phyloP scores from a whole-genome alignment of 2,888 invertebrate genomes.

The Pristionchus arcanus region DNA sequence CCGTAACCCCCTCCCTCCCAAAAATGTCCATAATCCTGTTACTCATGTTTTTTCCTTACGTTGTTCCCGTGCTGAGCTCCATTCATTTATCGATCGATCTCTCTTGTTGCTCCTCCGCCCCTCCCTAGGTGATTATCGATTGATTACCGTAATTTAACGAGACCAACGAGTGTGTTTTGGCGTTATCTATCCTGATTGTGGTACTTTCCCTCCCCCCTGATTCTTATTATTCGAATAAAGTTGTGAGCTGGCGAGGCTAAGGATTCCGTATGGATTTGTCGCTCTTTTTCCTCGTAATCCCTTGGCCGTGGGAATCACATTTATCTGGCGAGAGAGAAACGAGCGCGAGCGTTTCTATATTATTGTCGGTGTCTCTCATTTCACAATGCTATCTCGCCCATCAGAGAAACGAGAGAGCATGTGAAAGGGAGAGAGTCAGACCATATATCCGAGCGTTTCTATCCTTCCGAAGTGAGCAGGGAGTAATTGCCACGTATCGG shows the following conservation, averaged over 20 bases:
- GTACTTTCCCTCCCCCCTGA: not conserved
- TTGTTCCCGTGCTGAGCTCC: conserved; percentile 9
- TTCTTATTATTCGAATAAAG: not conserved
- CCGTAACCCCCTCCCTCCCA: not conserved
- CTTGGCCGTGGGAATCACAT: conserved; percentile 45
- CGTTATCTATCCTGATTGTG: not conserved
- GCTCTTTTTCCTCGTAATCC: not conserved
- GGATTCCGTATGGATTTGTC: not conserved
- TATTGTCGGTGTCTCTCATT: not conserved
- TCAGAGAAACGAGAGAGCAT: not conserved
- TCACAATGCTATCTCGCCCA: not conserved
- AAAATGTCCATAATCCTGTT: conserved; percentile 25
- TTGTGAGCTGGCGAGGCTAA: conserved; percentile 19
- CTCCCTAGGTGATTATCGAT: conserved; percentile 37
- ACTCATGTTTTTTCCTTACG: not conserved
- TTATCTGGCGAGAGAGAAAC: not conserved
- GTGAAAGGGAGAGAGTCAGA: not conserved
- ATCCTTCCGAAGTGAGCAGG: no score
- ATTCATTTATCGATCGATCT: conserved; percentile 42
- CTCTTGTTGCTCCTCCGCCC: not conserved
- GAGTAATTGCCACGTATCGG: not conserved
- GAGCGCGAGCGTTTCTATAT: not conserved
- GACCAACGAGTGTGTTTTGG: not conserved
- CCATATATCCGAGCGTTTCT: no score
- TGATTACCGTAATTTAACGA: not conserved